These are phyloP conservation scores for Globicephala melas DNA, from an alignment of 2,113 vertebrate genomes.

Conservation along the genomic window DNA sequence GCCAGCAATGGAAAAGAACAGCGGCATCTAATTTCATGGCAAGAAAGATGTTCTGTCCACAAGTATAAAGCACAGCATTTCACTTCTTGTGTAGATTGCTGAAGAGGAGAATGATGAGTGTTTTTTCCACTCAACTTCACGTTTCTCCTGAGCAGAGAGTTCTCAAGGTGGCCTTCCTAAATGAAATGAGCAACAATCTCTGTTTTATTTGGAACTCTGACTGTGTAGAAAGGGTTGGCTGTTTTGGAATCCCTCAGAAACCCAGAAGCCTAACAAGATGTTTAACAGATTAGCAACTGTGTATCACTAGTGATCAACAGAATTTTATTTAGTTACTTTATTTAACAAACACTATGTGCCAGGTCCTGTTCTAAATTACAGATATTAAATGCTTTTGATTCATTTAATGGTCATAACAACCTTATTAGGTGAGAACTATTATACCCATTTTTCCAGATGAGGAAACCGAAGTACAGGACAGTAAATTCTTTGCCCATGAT, in stretches of 20 bases:
- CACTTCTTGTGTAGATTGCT: background rate
- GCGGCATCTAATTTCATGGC: background rate
- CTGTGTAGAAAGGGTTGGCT: background rate
- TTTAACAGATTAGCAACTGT: background rate
- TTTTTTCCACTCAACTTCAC: background rate
- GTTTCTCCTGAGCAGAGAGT: background rate
- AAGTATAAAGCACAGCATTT: background rate
- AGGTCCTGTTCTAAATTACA: background rate
- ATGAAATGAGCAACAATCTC: background rate
- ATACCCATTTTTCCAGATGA: background rate
- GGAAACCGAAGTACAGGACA: background rate
- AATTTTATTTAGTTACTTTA: background rate
- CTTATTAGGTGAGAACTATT: background rate
- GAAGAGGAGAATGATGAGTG: background rate
- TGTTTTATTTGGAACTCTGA: background rate
- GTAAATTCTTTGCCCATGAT: background rate
- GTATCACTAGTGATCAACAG: background rate
- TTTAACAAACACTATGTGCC: background rate
- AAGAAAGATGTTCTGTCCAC: background rate
- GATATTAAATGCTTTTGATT: background rate
- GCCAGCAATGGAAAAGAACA: background rate
- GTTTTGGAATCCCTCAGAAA: background rate
- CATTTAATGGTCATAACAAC: background rate
- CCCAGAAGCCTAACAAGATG: background rate
- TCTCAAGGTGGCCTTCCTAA: background rate